Conservation (phyloP, 2,113 vertebrate species). For the Osmerus mordax region DNA sequence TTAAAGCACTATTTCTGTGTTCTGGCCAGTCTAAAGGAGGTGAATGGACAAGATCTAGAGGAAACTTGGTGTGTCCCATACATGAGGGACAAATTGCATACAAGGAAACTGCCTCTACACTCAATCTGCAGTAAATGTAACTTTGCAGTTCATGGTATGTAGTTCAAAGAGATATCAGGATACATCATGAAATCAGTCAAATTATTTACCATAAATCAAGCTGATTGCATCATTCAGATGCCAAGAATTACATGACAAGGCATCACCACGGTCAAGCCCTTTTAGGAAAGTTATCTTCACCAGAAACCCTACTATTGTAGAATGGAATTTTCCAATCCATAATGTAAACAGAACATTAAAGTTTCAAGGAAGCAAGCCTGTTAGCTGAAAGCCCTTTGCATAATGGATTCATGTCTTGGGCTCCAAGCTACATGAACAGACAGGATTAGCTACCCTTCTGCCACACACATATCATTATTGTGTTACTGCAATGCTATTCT, state of each 20-base stretch:
- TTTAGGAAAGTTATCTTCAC: conserved; percentile 27
- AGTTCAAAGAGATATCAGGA: too few species aligned
- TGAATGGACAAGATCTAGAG: background rate
- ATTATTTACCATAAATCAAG: too few species aligned
- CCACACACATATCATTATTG: background rate
- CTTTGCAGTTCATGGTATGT: too few species aligned
- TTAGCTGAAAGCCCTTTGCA: conserved; percentile 21
- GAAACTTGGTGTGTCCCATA: background rate
- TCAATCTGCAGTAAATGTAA: too few species aligned
- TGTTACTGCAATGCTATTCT: background rate
- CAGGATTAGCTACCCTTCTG: conserved; percentile 18
- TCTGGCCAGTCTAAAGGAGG: background rate
- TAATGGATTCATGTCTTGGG: conserved; percentile 32
- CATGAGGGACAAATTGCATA: too few species aligned
- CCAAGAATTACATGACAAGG: conserved; percentile 18
- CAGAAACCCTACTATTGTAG: conserved; percentile 9
- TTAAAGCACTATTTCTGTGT: background rate
- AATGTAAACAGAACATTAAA: conserved; percentile 47
- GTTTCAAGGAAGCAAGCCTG: conserved; percentile 22
- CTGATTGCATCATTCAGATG: background rate
- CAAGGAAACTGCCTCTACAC: too few species aligned
- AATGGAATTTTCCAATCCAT: conserved; percentile 10
- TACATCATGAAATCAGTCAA: too few species aligned
- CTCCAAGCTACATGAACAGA: conserved; percentile 13
- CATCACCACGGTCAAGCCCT: conserved; percentile 42